phyloP scores from a whole-genome alignment of 2,888 invertebrate species.

The Drosophila robusta region DNA sequence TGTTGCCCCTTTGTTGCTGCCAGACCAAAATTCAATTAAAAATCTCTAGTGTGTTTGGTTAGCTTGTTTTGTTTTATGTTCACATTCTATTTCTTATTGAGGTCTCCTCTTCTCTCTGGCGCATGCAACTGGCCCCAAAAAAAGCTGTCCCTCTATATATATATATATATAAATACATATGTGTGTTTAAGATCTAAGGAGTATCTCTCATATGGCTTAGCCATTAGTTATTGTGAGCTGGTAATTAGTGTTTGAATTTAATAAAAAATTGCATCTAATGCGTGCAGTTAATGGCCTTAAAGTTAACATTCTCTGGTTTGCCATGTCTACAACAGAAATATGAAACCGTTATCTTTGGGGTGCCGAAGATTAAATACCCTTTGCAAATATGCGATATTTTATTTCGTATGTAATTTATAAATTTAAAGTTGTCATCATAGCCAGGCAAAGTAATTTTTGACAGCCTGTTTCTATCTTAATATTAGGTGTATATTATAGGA shows the following conservation, averaged over 20 bases:
- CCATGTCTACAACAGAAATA: too few species aligned
- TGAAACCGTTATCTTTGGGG: too few species aligned
- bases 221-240: slow-evolving; percentile 33
- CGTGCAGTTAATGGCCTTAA: slow-evolving; percentile 21
- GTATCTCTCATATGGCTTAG: slow-evolving; percentile 22
- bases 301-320: neutral
- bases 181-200: neutral
- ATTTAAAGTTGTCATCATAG: too few species aligned
- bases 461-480: too few species aligned
- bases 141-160: neutral
- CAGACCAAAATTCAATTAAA: slow-evolving; percentile 71
- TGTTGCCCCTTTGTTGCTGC: slow-evolving; percentile 26
- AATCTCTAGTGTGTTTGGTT: slow-evolving; percentile 48
- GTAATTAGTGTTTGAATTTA: slow-evolving; percentile 42
- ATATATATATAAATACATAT: neutral
- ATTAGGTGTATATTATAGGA: too few species aligned
- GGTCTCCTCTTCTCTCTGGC: slow-evolving; percentile 39
- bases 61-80: slow-evolving; percentile 40
- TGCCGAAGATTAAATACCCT: neutral
- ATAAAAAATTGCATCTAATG: slow-evolving; percentile 19
- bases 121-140: slow-evolving; percentile 18
- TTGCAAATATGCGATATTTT: neutral
- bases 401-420: neutral
- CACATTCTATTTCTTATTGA: slow-evolving; percentile 76
- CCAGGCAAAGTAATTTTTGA: too few species aligned